A percentile compares a stretch with the other conserved stretches of the same genome.
These are phyloP conservation scores for Urocynchramus pylzowi DNA, from an alignment of 2,113 vertebrate species.

Conservation along the genomic window DNA sequence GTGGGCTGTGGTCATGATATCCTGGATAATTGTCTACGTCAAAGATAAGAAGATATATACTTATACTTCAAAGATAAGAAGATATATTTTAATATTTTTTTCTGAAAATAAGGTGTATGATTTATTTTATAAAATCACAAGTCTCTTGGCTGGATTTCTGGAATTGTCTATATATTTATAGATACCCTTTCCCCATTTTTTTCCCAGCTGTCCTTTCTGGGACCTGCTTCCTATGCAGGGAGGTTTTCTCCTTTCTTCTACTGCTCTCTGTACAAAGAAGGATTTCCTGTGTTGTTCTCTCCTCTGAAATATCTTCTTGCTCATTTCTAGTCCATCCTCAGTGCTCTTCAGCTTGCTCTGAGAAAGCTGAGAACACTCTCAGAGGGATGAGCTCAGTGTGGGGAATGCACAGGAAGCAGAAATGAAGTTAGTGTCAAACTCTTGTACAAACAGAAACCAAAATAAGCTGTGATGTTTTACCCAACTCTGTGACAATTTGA, in stretches of 20 bases:
- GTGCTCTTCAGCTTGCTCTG: not conserved
- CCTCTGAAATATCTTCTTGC: not conserved
- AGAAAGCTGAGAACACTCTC: not conserved
- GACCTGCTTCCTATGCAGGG: not conserved
- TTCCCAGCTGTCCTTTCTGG: not conserved
- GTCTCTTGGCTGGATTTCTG: not conserved
- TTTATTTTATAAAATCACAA: not conserved
- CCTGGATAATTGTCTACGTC: not conserved
- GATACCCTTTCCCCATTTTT: not conserved
- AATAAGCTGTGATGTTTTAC: not conserved
- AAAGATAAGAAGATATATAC: not conserved
- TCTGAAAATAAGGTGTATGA: not conserved
- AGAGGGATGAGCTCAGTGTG: not conserved
- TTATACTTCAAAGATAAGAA: not conserved
- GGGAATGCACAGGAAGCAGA: not conserved
- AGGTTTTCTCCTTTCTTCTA: not conserved
- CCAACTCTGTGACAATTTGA: not conserved
- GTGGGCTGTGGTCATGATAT: not conserved
- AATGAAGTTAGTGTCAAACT: not conserved
- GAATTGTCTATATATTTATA: not conserved
- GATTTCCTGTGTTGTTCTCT: not conserved
- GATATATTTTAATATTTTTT: not conserved
- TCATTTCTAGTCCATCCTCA: not conserved
- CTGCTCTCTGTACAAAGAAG: not conserved
- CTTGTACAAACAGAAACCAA: not conserved